Evolutionary conservation across 2,888 invertebrate species (phyloP), one percentile per base, ranked within the genome.

Genomic region (Alentia gelatinosa): DNA sequence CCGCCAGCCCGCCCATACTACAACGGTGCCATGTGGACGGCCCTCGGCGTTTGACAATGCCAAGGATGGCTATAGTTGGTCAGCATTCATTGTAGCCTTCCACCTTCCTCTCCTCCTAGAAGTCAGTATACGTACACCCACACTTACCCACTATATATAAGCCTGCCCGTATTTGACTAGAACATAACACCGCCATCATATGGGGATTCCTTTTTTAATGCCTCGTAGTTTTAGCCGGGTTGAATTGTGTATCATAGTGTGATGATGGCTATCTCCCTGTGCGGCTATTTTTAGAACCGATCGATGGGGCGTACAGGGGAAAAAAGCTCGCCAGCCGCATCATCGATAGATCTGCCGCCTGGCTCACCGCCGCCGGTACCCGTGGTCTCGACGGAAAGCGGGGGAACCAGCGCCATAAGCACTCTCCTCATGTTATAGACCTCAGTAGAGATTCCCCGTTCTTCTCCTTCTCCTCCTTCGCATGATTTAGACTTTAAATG

Each of bases 161-260:
- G n/a, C n/a, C n/a, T n/a, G n/a, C n/a, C n/a, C n/a, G n/a, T n/a
- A n/a, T n/a, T n/a, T n/a, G n/a, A n/a, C n/a, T n/a, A n/a, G n/a
- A n/a, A n/a, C n/a, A n/a, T n/a, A n/a, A n/a, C n/a, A n/a, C n/a
- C n/a, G n/a, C n/a, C n/a, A n/a, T n/a, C n/a, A n/a, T n/a, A n/a
- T n/a, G n/a, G 56, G 56, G 5, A 19, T 56, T 56, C n/a, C 56
- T 56, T 56, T 19, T 19, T n/a, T n/a, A 3, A 47, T 47, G 19
- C 19, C 56, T 56, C 19, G 56, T 56, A n/a, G 35, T 35, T 39
- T 39, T 79, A 9, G 35, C 35, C n/a, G 68, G 26, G 15, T 39
- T 37, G n/a, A 79, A 79, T 19, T 79, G 79, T 79, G 79, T 79
- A 79, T 79, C 79, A 79, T 79, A 79, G 79, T 79, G 79, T 79